These are phyloP conservation scores for Tapera naevia DNA, from an alignment of 2,797 vertebrate species.

Conservation along the genomic window DNA sequence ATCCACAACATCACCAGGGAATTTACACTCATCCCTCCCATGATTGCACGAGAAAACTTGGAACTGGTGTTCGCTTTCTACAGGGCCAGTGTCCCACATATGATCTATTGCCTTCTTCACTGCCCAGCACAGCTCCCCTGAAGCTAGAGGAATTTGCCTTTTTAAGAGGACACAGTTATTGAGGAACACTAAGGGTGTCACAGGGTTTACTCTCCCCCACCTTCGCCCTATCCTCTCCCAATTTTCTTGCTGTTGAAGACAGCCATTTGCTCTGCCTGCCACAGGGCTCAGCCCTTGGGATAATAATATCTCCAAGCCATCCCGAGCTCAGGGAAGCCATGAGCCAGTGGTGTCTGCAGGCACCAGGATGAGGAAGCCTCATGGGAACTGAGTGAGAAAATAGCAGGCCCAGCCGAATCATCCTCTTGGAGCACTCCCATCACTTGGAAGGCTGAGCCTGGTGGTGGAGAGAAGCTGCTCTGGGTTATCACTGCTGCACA, in stretches of 20 bases:
- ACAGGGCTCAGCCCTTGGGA: background rate
- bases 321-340: background rate
- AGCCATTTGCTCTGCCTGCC: slow-evolving; percentile 16
- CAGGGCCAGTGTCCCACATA: background rate
- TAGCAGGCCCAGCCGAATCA: background rate
- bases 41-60: background rate
- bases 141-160: background rate
- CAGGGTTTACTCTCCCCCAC: background rate
- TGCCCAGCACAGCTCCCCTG: background rate
- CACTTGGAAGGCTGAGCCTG: background rate
- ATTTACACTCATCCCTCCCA: background rate
- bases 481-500: background rate
- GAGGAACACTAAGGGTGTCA: background rate
- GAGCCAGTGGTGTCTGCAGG: background rate
- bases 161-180: background rate
- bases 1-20: background rate
- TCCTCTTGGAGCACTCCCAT: background rate
- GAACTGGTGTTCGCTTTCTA: background rate
- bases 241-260: background rate
- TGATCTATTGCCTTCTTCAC: background rate
- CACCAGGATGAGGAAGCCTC: background rate
- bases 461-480: fast-evolving
- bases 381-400: background rate
- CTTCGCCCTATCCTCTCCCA: background rate
- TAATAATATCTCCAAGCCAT: background rate